Base-by-base conservation (phyloP, 1,140 invertebrate species). In the Drosophila parvula region DNA sequence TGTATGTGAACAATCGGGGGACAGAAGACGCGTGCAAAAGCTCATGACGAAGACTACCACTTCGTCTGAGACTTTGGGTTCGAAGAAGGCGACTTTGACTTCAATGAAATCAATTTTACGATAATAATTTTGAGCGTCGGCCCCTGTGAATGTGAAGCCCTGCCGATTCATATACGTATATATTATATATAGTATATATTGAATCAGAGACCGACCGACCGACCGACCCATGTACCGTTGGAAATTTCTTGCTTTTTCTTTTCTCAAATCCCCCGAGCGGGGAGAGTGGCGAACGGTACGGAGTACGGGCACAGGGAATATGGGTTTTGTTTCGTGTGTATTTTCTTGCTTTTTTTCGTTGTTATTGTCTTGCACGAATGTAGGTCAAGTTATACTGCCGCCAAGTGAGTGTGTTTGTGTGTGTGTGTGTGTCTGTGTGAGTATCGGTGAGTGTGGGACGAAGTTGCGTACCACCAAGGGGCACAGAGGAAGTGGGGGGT, bases 81-180 rank as follows among this genome's bases (percentile, higher is more conserved):
- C 22, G 45, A 47, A 28, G 45, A 47, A 48, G 45, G 50, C 80
- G 61, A 78, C 81, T 55, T 55, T 36, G 67, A 79, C 84, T 89
- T 89, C 84, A 89, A 89, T 89, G 84, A 89, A 89, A 90, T 85
- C 85, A 89, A 89, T 89, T 89, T 89, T 85, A 89, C 84, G 84
- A 89, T 89, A 89, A 89, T 90, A 78, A 84, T 78, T 89, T 88
- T 82, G 81, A 83, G 75, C 77, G 80, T 68, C 67, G 50, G 57
- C 51, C 65, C 50, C 71, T 61, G 80, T 62, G 48, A 55, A 55
- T 55, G 82, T 81, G 82, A 88, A 88, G 83, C 83, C 82, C 82
- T 86, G 79, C 63, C 65, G 83, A 77, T 85, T 74, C 62, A 88
- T 69, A 65, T 64, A 59, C 16, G n/a, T n/a, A 16, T 45, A 48